phyloP scores from a whole-genome alignment of 2,888 invertebrate genomes.

The Dryobotodes eremita region DNA sequence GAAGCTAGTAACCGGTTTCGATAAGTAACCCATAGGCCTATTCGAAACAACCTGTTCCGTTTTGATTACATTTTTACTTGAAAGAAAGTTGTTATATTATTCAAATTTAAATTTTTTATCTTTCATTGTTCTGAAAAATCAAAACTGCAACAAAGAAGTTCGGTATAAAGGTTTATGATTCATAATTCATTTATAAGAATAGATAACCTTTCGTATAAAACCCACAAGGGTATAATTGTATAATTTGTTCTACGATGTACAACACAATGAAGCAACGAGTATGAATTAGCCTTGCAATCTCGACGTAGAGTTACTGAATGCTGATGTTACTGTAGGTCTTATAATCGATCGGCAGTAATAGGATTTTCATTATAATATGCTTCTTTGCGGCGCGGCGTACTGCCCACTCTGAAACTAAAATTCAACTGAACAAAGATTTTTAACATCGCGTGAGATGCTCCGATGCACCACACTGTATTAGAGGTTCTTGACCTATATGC shows the following conservation, averaged over 20 bases:
- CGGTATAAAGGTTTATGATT: constrained; percentile 34
- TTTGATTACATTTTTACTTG: constrained; percentile 4
- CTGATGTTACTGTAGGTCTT: constrained; percentile 32
- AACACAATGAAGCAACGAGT: constrained; percentile 55
- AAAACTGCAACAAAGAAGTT: constrained; percentile 42
- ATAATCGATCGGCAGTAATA: constrained; percentile 18
- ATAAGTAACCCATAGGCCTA: constrained; percentile 43
- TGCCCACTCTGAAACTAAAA: constrained; percentile 56
- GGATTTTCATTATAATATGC: constrained; percentile 1
- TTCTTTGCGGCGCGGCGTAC: constrained; percentile 3
- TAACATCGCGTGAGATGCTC: constrained; percentile 73
- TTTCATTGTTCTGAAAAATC: constrained; percentile 1
- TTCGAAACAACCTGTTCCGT: constrained; percentile 29
- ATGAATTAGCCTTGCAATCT: constrained; percentile 60
- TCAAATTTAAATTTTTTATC: neutral
- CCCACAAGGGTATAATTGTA: constrained; percentile 45
- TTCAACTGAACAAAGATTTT: constrained; percentile 66
- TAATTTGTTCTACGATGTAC: constrained; percentile 66
- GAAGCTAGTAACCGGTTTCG: constrained; percentile 62
- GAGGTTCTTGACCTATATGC: constrained; percentile 85
- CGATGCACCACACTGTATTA: constrained; percentile 72
- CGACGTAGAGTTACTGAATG: constrained; percentile 47
- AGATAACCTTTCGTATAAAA: constrained; percentile 49
- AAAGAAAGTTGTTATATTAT: constrained; percentile 15
- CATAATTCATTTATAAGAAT: constrained; percentile 32